Base-by-base conservation (phyloP, 2,797 vertebrate species). In the Sebastes cheni region DNA sequence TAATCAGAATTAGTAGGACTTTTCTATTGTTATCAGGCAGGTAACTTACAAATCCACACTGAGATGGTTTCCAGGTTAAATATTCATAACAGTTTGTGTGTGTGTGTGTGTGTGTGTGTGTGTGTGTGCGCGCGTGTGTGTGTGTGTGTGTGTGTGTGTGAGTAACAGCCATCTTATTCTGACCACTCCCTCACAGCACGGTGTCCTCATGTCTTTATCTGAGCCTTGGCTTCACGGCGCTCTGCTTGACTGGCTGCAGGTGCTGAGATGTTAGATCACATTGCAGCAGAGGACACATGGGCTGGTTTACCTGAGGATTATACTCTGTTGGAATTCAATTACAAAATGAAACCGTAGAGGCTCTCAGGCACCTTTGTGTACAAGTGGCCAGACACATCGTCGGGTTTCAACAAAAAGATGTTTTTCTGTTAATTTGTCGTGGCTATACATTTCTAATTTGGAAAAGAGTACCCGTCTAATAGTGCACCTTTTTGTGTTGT, bases 41-140 rank as follows among this genome's bases (percentile, higher is more conserved):
- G 9, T 64, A 68, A 3, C n/a, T 75, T 68, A 56, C 52, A 69
- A 62, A 76, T 71, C 50, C 36, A 32, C 65, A 23, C 22, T 75
- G 23, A 85, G 77, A 67, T 76, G 39, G 67, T 79, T 88, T 88
- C 59, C 76, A 87, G 18, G 56, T 90, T 85, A 92, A 94, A 92
- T 86, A 91, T 93, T 92, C 29, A 93, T 81, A 67, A 72, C 61
- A 4, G 7, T 11, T 30, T 36, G 36, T 65, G 50, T 82, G 34
- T 29, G 32, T 32, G 23, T 25, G 23, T 2, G 23, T 25, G 23
- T 27, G 27, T 27, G 7, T 11, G 34, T 36, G 36, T 65, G 50
- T 50, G 75, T 68, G 65, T 83, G 50, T 69, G 52, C 52, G 23
- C 32, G 75, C 65, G 65, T 83, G 50, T 69, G 52, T 56, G 75